Base-by-base conservation (phyloP, 2,113 vertebrate species). In the Aphyosemion australe region DNA sequence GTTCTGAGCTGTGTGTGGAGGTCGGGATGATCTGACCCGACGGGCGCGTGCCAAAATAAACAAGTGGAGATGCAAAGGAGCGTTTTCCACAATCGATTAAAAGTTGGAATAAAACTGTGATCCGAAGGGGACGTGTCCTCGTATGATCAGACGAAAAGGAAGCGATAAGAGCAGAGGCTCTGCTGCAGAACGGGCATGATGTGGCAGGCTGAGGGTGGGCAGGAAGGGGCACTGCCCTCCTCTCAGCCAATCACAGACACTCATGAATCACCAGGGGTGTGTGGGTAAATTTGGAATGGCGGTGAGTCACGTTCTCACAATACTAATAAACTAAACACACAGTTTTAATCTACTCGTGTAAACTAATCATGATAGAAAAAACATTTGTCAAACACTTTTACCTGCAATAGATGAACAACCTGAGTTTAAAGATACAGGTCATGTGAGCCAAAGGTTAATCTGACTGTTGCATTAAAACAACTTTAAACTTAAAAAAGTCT, bases 211-310 rank as follows among this genome's bases (percentile, higher is more conserved):
- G 65, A 57, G 26, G 15, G 63, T 65, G 66, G 82, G 84, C 47
- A 57, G 79, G 69, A 61, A 5, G 18, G 15, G 20, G 26, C 71
- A 73, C 87, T 66, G 78, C 89, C 91, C 85, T 61, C 53, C n/a
- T 68, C 76, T 87, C 66, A 42, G 54, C 91, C 90, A 90, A 92
- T 91, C 80, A 53, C 4, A 4, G 16, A 68, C 68, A 48, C 72
- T 55, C 1, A 4, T 59, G 71, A 63, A 37, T 37, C 34, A 37
- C 34, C 34, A 26, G 34, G 7, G 34, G 34, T 10, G 7, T 37
- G 7, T 37, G 34, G 34, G 34, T 37, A 37, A 37, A 37, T 37
- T 37, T 37, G 34, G 34, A 37, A 37, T 6, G 34, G 34, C 9
- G 1, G 34, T 37, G 7, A 37, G 34, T 37, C 9, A 37, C 7